Evolutionary conservation across 2,888 invertebrate species (phyloP), one percentile per base, ranked within the genome.

Genomic region (Nephrotoma guestfalica): DNA sequence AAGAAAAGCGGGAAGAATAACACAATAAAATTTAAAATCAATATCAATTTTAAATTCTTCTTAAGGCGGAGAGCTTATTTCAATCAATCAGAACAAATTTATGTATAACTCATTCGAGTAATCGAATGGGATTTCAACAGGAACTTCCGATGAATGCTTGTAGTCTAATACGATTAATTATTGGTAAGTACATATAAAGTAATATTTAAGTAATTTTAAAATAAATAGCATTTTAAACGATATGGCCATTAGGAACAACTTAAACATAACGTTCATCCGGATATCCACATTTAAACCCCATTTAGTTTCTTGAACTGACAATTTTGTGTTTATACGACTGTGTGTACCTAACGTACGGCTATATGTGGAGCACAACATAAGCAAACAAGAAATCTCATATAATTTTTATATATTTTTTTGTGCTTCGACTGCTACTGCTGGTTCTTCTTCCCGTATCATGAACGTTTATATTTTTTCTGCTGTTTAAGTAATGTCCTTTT

Each of bases 91-190:
- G 30, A 85, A 43, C 18, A 9, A 71, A 41, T 15, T 85, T 41
- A 41, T 15, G 4, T 9, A 43, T 9, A 85, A 9, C 43, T 43
- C 18, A 6, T 71, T 71, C 71, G 71, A 86, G 47, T 30, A 45
- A 86, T 45, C 45, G 45, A 45, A 86, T 86, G 86, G 86, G 86
- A 86, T 45, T n/a, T 40, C 86, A 43, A 15, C 86, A 86, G 86
- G 86, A 86, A 86, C 45, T 86, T 45, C 86, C 43, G 86, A 86
- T 86, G 86, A 86, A 86, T 86, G 86, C 45, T 86, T 43, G 86
- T 40, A 86, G 86, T 86, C n/a, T 86, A 86, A 45, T 86, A 45
- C 86, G 86, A 45, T 86, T 86, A 45, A 86, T 86, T 47, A 86
- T 86, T 47, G 86, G 86, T 86, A 86, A 86, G 86, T 86, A 13